Percentiles rank a stretch among this genome's conserved stretches.
These are phyloP conservation scores for Malurus melanocephalus DNA, from an alignment of 2,113 vertebrate genomes.

Conservation along the genomic window DNA sequence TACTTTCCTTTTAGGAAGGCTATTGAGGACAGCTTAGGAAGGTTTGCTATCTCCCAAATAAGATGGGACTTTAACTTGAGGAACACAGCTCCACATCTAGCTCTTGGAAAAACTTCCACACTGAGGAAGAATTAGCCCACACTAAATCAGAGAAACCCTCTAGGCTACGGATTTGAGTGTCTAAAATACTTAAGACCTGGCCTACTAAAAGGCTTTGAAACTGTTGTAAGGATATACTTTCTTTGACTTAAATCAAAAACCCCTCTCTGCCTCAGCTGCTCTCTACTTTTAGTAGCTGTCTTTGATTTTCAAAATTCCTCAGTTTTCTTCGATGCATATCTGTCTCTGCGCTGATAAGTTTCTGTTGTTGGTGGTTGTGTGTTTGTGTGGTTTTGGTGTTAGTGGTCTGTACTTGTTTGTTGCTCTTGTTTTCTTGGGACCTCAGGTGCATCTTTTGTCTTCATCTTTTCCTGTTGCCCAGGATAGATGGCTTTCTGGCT, in stretches of 20 bases:
- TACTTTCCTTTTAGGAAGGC: not conserved
- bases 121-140: not conserved
- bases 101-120: not conserved
- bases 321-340: not conserved
- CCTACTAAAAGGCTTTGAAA: not conserved
- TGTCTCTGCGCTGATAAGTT: not conserved
- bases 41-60: not conserved
- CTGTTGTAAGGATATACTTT: not conserved
- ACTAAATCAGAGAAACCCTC: not conserved
- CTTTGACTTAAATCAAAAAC: not conserved
- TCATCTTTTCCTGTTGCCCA: not conserved
- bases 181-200: not conserved
- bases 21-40: not conserved
- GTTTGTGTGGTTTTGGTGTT: not conserved
- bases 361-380: not conserved
- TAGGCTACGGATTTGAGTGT: not conserved
- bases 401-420: not conserved
- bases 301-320: not conserved
- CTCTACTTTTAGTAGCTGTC: not conserved
- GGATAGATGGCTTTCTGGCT: not conserved
- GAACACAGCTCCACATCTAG: not conserved
- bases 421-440: not conserved
- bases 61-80: not conserved
- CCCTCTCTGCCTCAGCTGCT: not conserved
- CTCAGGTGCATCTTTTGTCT: not conserved